Percentiles rank a stretch among this genome's conserved stretches.
Evolutionary conservation across 2,888 invertebrate species (phyloP).

Genomic region (Hedya salicella): DNA sequence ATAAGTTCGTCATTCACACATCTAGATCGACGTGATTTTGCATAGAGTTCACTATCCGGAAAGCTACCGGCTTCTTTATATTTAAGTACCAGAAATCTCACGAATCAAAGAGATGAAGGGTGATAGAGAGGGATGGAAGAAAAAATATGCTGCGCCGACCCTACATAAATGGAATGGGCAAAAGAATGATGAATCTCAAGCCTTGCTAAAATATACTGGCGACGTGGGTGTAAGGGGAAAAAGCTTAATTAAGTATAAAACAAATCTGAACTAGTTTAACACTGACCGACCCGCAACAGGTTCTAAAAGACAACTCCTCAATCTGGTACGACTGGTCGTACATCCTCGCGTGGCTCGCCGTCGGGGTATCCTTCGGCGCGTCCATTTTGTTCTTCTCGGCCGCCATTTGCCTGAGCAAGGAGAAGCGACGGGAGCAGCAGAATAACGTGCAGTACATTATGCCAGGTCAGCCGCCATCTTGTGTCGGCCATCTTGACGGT

Average conservation of each 20-base stretch:
- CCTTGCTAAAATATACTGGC: no score
- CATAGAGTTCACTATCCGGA: background rate
- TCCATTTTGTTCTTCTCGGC: slow-evolving; percentile 92
- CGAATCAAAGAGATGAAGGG: no score
- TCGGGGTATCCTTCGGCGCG: slow-evolving; percentile 90
- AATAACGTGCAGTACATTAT: slow-evolving; percentile 95
- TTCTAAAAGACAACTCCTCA: slow-evolving; percentile 89
- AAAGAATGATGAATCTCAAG: no score
- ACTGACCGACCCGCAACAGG: slow-evolving; percentile 77
- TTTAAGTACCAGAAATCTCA: no score
- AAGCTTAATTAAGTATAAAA: background rate
- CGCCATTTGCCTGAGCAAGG: slow-evolving; percentile 91
- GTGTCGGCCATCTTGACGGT: slow-evolving; percentile 61
- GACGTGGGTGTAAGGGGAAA: no score
- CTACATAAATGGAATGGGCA: no score
- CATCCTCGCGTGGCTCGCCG: slow-evolving; percentile 93
- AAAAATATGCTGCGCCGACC: no score
- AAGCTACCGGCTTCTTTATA: no score
- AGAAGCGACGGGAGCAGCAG: slow-evolving; percentile 89
- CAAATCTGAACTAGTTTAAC: background rate
- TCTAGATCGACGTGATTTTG: no score
- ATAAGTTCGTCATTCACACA: no score
- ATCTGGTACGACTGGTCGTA: slow-evolving; percentile 94
- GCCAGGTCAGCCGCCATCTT: slow-evolving; percentile 89
- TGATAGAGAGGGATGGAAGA: no score